Base-by-base conservation (phyloP, 2,797 vertebrate species). In the Pantherophis vulpinus region DNA sequence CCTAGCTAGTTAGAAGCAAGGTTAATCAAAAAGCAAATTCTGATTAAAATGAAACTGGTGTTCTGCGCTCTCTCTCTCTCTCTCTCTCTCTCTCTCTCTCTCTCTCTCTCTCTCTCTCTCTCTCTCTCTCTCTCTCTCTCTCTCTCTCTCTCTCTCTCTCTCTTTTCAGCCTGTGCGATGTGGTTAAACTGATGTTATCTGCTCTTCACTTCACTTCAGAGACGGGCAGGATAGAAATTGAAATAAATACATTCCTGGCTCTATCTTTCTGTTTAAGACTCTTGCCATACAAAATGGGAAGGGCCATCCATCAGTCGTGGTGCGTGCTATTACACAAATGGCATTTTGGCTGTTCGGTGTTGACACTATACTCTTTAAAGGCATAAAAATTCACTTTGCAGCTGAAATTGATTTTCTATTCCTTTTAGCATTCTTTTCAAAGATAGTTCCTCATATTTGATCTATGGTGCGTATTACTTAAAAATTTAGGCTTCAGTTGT, bases 291-390 rank as follows among this genome's bases (percentile, higher is more conserved):
- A 70, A 95, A 95, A 92, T 92, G 93, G 70, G 20, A 55, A 47
- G 87, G 89, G 10, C 61, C 55, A 94, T 93, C 79, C 92, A 91
- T 94, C 91, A 95, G 51, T 23, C n/a, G 91, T 32, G 18, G 92
- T 88, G 59, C 9, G 1, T 95, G 58, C 70, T 94, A 94, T 92
- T 94, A 94, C 0, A 59, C 37, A 94, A 25, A 93, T 94, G 56
- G 88, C 54, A 94, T 91, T 95, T 91, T 90, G n/a, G 29, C 91
- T 93, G 18, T 25, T 55, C 55, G 55, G 86, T 93, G 12, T 20
- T 94, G 90, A 94, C 66, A 96, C 4, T 61, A 92, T 91, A 94
- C 93, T 93, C 3, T 90, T 95, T 95, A 96, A 86, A 94, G 91
- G 23, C n/a, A 10, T 58, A 93, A 11, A 2, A 93, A 95, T 91